Conservation (phyloP, 2,797 vertebrate genomes). For the Takifugu ocellatus region DNA sequence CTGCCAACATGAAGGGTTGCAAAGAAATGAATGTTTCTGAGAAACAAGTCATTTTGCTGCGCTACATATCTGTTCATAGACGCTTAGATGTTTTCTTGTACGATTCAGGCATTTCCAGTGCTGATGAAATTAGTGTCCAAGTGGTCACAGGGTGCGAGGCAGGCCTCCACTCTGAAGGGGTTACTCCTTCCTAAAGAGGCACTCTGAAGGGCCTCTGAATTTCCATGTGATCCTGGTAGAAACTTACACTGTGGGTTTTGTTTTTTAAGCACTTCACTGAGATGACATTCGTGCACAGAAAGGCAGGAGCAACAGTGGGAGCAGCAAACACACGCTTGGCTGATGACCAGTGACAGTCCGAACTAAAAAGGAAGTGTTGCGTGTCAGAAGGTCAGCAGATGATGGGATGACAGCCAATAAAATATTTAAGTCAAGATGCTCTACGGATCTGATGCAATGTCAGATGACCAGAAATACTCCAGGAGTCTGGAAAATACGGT, state of each 20-base stretch:
- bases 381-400: slow-evolving; percentile 64
- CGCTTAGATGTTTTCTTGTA: too few relatives aligned
- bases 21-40: too few relatives aligned
- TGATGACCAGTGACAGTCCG: slow-evolving; percentile 65
- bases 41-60: too few relatives aligned
- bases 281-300: neutral
- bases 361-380: slow-evolving; percentile 52
- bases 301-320: neutral
- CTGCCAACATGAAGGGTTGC: too few relatives aligned
- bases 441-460: slow-evolving; percentile 57
- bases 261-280: neutral
- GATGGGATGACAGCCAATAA: slow-evolving; percentile 66
- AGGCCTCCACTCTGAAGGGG: too few relatives aligned
- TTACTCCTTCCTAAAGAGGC: too few relatives aligned
- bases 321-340: slow-evolving; percentile 43
- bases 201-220: too few relatives aligned
- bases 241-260: neutral
- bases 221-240: slow-evolving; percentile 18
- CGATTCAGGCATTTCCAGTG: too few relatives aligned
- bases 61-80: too few relatives aligned
- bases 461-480: slow-evolving; percentile 14
- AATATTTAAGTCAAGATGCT: slow-evolving; percentile 71
- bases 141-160: too few relatives aligned
- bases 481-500: too few relatives aligned
- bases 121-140: too few relatives aligned